Conservation (phyloP, 1,140 invertebrate genomes). For the Drosophila prosaltans region DNA sequence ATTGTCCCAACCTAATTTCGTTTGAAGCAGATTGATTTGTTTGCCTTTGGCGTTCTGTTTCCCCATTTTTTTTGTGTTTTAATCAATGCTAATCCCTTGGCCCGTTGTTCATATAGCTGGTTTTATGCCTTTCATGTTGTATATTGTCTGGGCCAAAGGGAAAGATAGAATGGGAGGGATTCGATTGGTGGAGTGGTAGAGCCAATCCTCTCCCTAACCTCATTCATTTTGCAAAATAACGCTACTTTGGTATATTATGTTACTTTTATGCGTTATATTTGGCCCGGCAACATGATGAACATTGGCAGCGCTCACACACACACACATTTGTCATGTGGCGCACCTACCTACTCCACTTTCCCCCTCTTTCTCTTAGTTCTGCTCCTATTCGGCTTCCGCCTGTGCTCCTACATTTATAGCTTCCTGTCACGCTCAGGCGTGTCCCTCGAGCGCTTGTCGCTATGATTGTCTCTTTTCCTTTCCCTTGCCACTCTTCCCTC, state of each 20-base stretch:
- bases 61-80: constrained; percentile 27
- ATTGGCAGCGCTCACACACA: constrained; percentile 23
- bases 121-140: constrained; percentile 36
- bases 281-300: constrained; percentile 44
- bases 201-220: constrained; percentile 12
- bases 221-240: constrained; percentile 65
- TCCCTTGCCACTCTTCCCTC: neutral
- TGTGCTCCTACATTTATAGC: constrained; percentile 60
- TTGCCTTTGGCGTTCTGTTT: constrained; percentile 6
- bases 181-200: neutral
- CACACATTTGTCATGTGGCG: constrained; percentile 60
- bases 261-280: constrained; percentile 70
- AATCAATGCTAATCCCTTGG: constrained; percentile 71
- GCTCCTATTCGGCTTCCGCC: neutral
- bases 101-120: constrained; percentile 38
- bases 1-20: neutral
- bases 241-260: constrained; percentile 79
- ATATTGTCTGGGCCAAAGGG: constrained; percentile 43
- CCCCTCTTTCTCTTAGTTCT: neutral
- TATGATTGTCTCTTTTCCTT: constrained; percentile 50
- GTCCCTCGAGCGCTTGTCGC: constrained; percentile 56
- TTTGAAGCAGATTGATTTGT: constrained; percentile 62
- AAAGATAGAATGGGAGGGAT: neutral
- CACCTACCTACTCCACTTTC: constrained; percentile 37
- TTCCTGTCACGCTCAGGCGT: constrained; percentile 79